phyloP scores from a whole-genome alignment of 2,797 vertebrate species.

The Periophthalmus magnuspinnatus region DNA sequence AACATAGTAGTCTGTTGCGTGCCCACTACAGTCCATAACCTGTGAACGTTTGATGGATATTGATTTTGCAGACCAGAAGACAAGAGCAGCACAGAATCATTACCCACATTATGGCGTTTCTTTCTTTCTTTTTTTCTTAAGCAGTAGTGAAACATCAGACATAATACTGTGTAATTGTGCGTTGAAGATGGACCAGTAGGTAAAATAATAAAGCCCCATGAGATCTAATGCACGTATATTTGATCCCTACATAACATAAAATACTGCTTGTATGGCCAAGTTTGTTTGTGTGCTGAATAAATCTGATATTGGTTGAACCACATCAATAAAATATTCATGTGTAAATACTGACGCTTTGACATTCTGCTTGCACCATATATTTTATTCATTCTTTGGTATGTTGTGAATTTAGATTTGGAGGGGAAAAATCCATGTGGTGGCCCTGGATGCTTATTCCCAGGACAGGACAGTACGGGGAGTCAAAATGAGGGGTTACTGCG shows the following conservation, averaged over 20 bases:
- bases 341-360: neutral
- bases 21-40: no score
- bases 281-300: neutral
- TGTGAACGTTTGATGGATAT: no score
- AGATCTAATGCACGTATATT: neutral
- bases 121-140: no score
- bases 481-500: conserved; percentile 4
- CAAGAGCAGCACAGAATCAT: no score
- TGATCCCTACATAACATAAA: neutral
- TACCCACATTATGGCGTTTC: no score
- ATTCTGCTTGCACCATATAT: neutral
- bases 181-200: neutral
- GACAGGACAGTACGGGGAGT: neutral
- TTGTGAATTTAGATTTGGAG: neutral
- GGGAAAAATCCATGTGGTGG: neutral
- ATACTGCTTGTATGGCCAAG: neutral
- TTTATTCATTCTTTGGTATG: conserved; percentile 1
- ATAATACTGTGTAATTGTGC: neutral
- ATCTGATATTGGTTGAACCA: neutral
- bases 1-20: no score
- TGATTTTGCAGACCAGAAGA: no score
- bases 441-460: conserved; percentile 4
- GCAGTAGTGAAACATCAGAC: neutral
- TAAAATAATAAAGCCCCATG: neutral
- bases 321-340: neutral